phyloP scores from a whole-genome alignment of 2,888 invertebrate species.

The Campaea margaritaria region DNA sequence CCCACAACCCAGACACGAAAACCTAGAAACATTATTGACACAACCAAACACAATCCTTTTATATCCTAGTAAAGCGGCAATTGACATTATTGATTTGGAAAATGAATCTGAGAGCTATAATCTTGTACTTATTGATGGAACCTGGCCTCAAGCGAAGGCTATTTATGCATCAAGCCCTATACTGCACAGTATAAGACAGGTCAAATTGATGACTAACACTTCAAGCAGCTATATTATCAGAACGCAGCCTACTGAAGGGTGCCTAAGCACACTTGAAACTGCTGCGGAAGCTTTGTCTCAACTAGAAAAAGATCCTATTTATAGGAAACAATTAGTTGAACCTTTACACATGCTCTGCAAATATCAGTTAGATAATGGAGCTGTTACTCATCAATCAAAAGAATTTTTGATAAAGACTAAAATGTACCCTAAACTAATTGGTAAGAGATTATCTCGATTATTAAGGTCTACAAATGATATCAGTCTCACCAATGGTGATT shows the following conservation, averaged over 20 bases:
- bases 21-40: conserved; percentile 87
- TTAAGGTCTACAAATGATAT: conserved; percentile 68
- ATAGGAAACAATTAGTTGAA: conserved; percentile 88
- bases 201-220: conserved; percentile 90
- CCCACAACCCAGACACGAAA: conserved; percentile 87
- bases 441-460: conserved; percentile 88
- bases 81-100: conserved; percentile 86
- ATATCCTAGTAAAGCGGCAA: conserved; percentile 91
- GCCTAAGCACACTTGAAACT: conserved; percentile 95
- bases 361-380: conserved; percentile 95
- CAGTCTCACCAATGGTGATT: conserved; percentile 35
- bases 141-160: conserved; percentile 98
- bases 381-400: conserved; percentile 96
- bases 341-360: conserved; percentile 94
- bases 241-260: conserved; percentile 96
- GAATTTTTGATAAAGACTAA: conserved; percentile 93
- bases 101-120: conserved; percentile 87
- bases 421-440: conserved; percentile 91
- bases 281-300: conserved; percentile 92
- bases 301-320: conserved; percentile 88
- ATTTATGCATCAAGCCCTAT: conserved; percentile 93
- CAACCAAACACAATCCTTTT: conserved; percentile 90
- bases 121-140: conserved; percentile 95
- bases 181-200: conserved; percentile 90
- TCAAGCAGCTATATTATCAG: conserved; percentile 96